Percentiles rank a stretch among this genome's conserved stretches.
phyloP scores from a whole-genome alignment of 1,140 invertebrate genomes.

The Brachystomella parvula region DNA sequence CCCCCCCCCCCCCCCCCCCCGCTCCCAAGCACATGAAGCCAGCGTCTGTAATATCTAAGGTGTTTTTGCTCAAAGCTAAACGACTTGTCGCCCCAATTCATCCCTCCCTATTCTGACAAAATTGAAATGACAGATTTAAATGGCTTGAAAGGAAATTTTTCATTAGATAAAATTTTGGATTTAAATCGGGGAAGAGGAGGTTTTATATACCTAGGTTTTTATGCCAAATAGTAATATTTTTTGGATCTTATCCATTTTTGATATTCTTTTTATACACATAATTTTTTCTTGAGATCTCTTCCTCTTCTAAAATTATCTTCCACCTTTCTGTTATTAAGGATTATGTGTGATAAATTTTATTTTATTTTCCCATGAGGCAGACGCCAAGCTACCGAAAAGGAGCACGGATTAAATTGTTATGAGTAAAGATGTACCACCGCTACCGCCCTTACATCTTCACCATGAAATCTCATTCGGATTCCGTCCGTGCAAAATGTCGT shows the following conservation, averaged over 20 bases:
- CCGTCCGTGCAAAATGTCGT: background rate
- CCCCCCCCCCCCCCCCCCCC: too few species aligned
- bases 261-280: too few species aligned
- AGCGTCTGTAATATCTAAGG: too few species aligned
- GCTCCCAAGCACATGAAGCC: too few species aligned
- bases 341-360: background rate
- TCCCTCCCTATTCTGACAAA: too few species aligned
- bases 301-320: slow-evolving; percentile 4
- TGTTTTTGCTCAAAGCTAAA: too few species aligned
- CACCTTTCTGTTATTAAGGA: background rate
- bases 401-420: background rate
- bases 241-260: too few species aligned
- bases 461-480: background rate
- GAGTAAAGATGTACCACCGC: background rate
- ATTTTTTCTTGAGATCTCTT: background rate
- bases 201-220: background rate
- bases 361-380: background rate
- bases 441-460: too few species aligned
- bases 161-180: background rate
- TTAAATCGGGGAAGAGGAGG: background rate
- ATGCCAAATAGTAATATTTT: background rate
- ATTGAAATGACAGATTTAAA: background rate
- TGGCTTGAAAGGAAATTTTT: background rate
- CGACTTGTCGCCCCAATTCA: too few species aligned
- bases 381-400: background rate